These are phyloP conservation scores for Craniophora ligustri DNA, from an alignment of 2,888 invertebrate genomes.

Conservation along the genomic window DNA sequence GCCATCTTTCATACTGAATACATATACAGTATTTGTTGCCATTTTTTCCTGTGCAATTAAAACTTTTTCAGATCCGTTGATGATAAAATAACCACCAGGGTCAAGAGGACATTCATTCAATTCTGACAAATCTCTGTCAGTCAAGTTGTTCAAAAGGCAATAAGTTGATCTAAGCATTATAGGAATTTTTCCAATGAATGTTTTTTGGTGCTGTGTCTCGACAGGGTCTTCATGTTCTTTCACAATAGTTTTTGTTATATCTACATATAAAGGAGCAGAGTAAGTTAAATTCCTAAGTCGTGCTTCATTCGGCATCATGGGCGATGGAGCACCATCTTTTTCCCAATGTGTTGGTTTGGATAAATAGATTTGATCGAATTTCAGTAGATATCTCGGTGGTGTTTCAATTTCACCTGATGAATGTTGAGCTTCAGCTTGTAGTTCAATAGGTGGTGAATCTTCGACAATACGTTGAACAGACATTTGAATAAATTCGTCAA, in stretches of 20 bases:
- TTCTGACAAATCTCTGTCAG: constrained; percentile 99
- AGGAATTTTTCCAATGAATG: constrained; percentile 97
- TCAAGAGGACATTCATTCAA: constrained; percentile 99
- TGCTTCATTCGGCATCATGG: constrained; percentile 99
- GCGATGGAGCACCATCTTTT: constrained; percentile 99
- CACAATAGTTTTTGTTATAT: constrained; percentile 98
- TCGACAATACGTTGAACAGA: constrained; percentile 99
- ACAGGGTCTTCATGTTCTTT: constrained; percentile 97
- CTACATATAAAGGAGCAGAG: constrained; percentile 99
- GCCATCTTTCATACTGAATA: constrained; percentile 99
- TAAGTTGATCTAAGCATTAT: constrained; percentile 99
- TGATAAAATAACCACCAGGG: constrained; percentile 99
- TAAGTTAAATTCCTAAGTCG: constrained; percentile 98
- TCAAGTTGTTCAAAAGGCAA: constrained; percentile 97
- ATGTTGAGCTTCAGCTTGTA: constrained; percentile 99
- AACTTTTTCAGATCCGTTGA: constrained; percentile 99
- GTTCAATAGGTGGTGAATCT: constrained; percentile 99
- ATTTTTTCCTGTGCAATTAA: constrained; percentile 99
- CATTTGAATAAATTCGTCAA: constrained; percentile 99
- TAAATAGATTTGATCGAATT: constrained; percentile 99
- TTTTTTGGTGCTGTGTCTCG: constrained; percentile 93
- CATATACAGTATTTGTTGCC: constrained; percentile 99
- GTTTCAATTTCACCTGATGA: constrained; percentile 97
- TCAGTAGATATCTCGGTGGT: constrained; percentile 96
- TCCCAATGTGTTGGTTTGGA: constrained; percentile 99